Base-by-base conservation (phyloP, 1,140 invertebrate species). In the Drosophila navojoa region DNA sequence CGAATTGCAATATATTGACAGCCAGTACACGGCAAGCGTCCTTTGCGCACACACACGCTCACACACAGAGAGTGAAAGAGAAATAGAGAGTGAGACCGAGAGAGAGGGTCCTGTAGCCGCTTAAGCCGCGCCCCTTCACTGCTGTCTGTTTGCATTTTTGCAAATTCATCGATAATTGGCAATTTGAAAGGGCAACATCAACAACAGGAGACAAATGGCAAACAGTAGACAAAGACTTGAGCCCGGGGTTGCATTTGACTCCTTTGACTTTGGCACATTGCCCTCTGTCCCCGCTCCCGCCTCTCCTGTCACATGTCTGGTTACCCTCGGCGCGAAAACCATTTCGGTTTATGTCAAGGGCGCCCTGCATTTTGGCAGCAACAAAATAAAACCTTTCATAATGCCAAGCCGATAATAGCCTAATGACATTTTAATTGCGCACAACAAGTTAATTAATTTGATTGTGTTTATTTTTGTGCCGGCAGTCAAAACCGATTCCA, bases 141-240 rank as follows among this genome's bases (percentile, higher is more conserved):
- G 25, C 60, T 85, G 82, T 81, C 82, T 81, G 78, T 86, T 86
- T 86, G 81, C 71, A 78, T 87, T 87, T 87, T 87, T 74, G 82
- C 82, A 87, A 87, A 87, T 87, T 87, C 82, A 87, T 87, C 82
- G 82, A 87, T 87, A 87, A 87, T 87, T 87, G 82, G 76, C 82
- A 82, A 87, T 87, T 87, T 77, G 82, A 87, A 86, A 87, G 87
- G 84, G 82, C 82, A 87, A 87, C 82, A 81, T 86, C 69, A 68
- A 58, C 54, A 50, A 49, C 45, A 13, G 15, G 32, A 55, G 22
- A 29, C 61, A 66, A 57, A 54, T 25, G 50, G 5, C 29, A 50
- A 25, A 64, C 38, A 47, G 25, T 60, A 77, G 70, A 72, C 71
- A 73, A 77, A 71, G 71, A 66, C 72, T 45, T 60, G 45, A 16